Percentiles rank a stretch among this genome's conserved stretches.
Evolutionary conservation across 2,888 invertebrate genomes (phyloP).

Genomic region (Alloplasta piceator): DNA sequence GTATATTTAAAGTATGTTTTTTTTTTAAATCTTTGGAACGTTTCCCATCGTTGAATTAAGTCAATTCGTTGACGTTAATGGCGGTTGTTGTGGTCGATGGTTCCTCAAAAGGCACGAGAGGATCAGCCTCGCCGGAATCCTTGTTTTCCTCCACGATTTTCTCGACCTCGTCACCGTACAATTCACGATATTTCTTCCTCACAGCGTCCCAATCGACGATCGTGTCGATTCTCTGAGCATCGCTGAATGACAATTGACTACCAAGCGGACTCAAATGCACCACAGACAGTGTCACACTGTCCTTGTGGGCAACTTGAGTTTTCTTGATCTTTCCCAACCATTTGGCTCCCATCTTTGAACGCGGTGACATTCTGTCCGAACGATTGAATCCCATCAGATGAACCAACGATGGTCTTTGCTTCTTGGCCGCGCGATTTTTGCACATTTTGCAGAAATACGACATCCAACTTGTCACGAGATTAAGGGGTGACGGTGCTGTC

Average conservation of each 20-base stretch:
- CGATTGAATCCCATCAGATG: conserved; percentile 92
- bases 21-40: conserved; percentile 4
- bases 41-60: conserved; percentile 30
- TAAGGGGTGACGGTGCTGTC: conserved; percentile 98
- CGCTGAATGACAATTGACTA: conserved; percentile 90
- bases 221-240: conserved; percentile 92
- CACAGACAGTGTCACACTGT: conserved; percentile 91
- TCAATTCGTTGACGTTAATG: conserved; percentile 57
- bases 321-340: conserved; percentile 95
- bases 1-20: neutral
- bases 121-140: conserved; percentile 67
- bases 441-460: conserved; percentile 93
- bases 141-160: conserved; percentile 72
- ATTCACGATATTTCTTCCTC: conserved; percentile 93
- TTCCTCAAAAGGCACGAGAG: conserved; percentile 67
- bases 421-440: conserved; percentile 88
- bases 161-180: conserved; percentile 87
- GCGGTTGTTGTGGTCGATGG: conserved; percentile 63
- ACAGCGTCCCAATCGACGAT: conserved; percentile 96
- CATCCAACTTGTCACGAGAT: conserved; percentile 97
- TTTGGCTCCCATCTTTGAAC: conserved; percentile 94
- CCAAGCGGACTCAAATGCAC: conserved; percentile 93
- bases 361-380: conserved; percentile 89
- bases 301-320: conserved; percentile 91
- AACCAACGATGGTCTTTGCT: conserved; percentile 92